A percentile compares a stretch with the other conserved stretches of the same genome.
Conservation (phyloP, 2,888 invertebrate genomes). For the Neocrepidodera transversa region DNA sequence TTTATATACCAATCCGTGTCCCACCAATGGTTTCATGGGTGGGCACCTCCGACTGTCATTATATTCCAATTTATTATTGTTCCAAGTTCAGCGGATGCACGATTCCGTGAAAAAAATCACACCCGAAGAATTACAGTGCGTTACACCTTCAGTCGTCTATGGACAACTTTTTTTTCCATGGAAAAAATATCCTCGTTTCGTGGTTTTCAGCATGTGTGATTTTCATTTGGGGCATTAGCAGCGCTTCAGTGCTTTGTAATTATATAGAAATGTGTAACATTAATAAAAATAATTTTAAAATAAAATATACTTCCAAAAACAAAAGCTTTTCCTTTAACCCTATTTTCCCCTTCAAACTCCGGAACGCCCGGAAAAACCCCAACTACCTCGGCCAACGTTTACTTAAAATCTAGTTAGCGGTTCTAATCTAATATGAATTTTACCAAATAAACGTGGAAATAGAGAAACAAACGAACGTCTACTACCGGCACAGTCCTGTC, state of each 20-base stretch:
- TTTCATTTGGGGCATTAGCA: conserved; percentile 5
- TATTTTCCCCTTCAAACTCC: conserved; percentile 28
- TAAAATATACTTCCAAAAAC: conserved; percentile 15
- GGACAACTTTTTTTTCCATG: conserved; percentile 44
- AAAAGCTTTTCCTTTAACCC: conserved; percentile 20
- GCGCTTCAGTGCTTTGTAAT: conserved; percentile 6
- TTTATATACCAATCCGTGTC: background rate
- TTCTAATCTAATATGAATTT: conserved; percentile 59
- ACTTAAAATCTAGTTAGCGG: conserved; percentile 53
- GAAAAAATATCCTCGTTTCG: conserved; percentile 43
- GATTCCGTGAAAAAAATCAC: conserved; percentile 49
- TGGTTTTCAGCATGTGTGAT: conserved; percentile 30
- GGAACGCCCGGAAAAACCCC: conserved; percentile 38
- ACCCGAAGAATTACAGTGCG: conserved; percentile 47
- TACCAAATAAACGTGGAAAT: conserved; percentile 52
- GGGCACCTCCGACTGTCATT: conserved; percentile 57
- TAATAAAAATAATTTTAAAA: too few species aligned
- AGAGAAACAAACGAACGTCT: conserved; percentile 45
- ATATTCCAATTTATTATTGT: conserved; percentile 56
- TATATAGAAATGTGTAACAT: background rate
- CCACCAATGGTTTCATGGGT: conserved; percentile 44
- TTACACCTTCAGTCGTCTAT: conserved; percentile 43
- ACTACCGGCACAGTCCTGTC: conserved; percentile 47
- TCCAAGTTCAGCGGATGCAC: conserved; percentile 52
- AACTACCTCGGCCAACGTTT: conserved; percentile 43